Evolutionary conservation across 2,113 vertebrate species (phyloP), one percentile per base, ranked within the genome.

Genomic region (Nycticebus coucang): DNA sequence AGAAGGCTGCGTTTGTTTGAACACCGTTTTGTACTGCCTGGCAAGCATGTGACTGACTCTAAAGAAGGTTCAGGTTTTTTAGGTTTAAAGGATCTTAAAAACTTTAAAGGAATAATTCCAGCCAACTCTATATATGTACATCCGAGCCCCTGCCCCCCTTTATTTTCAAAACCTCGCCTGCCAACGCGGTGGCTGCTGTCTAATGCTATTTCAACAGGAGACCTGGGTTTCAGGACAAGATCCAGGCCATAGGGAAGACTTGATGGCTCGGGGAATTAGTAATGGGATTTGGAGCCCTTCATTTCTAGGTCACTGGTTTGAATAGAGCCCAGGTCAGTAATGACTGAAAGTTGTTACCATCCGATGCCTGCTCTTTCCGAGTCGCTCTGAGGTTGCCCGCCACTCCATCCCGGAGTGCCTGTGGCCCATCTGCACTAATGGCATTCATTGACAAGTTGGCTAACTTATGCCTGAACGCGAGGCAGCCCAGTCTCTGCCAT

Each of bases 251-350:
- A 91, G 5, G 60, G 60, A 1, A 91, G 84, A 84, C 83, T 72
- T 92, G 93, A 93, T 50, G 37, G 92, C 74, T 97, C 66, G 45
- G 91, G 83, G 80, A 95, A 95, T 93, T 7, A 7, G 74, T 92
- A 91, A 95, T 89, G 24, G 89, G 15, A 33, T 81, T 93, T 94
- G 85, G 94, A 97, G 57, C 77, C 95, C 90, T 97, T 96, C 93
- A 92, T 93, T 96, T 98, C 97, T 96, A 98, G 97, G 93, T 97
- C 93, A 94, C 66, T 96, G 96, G 82, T 86, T 95, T 95, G 94
- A 96, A 93, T 62, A 93, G 89, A 81, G 75, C 83, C 7, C 96
- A 96, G 93, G 50, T 80, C 94, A 94, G 83, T 89, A 86, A 89
- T 96, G 93, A 84, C 66, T 45, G 5, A 64, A 62, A 30, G 77